Conservation (phyloP, 2,888 invertebrate genomes). For the Orgyia antiqua region DNA sequence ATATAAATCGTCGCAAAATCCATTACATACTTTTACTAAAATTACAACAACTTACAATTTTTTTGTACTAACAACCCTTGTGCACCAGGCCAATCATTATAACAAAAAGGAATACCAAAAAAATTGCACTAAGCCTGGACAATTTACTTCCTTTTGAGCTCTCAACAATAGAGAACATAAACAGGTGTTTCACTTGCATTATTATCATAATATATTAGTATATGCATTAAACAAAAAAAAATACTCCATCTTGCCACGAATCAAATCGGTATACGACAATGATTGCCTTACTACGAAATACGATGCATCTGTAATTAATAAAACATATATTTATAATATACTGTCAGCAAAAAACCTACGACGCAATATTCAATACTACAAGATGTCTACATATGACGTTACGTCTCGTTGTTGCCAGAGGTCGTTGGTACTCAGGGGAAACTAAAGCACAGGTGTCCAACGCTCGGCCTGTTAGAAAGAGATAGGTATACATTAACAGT, state of each 20-base stretch:
- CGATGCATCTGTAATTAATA: slow-evolving; percentile 61
- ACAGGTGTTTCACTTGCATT: slow-evolving; percentile 71
- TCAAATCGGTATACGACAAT: slow-evolving; percentile 77
- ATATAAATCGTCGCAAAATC: too few relatives aligned
- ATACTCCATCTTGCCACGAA: slow-evolving; percentile 65
- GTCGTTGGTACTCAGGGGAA: slow-evolving; percentile 78
- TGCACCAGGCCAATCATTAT: not conserved
- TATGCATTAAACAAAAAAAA: slow-evolving; percentile 61
- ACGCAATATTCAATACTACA: slow-evolving; percentile 31
- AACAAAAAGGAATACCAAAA: slow-evolving; percentile 14
- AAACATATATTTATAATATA: slow-evolving; percentile 26
- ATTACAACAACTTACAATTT: not conserved
- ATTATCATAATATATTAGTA: slow-evolving; percentile 73
- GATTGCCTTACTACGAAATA: slow-evolving; percentile 69
- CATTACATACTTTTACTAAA: not conserved
- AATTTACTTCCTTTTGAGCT: slow-evolving; percentile 48
- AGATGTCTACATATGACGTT: slow-evolving; percentile 44
- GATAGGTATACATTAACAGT: slow-evolving; percentile 37
- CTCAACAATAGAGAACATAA: slow-evolving; percentile 60
- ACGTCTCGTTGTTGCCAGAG: slow-evolving; percentile 49
- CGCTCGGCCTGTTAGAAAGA: slow-evolving; percentile 62
- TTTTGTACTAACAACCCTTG: not conserved
- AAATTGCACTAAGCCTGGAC: slow-evolving; percentile 40
- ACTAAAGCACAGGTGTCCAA: slow-evolving; percentile 79
- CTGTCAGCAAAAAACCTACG: slow-evolving; percentile 30